Base-by-base conservation (phyloP, 2,888 invertebrate species). In the Bhutanitis thaidina region DNA sequence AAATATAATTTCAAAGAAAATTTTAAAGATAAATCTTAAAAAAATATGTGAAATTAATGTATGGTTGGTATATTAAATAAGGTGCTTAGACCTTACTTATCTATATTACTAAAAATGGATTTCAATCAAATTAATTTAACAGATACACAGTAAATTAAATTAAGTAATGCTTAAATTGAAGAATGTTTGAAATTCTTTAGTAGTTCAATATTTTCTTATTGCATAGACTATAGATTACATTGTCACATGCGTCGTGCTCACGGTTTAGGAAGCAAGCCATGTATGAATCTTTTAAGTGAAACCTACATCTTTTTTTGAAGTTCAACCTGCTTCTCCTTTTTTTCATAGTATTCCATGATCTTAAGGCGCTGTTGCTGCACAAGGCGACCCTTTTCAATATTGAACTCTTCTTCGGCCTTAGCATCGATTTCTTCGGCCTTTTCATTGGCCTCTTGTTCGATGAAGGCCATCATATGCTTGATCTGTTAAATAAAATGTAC, bases 401-500 rank as follows among this genome's bases (percentile, higher is more conserved):
- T 99, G 90, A 99, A 99, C 90, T 99, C 99, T 90, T 99, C 99
- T 80, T 99, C 99, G 41, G 99, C 99, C 92, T 99, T 99, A 43
- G 99, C 98, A 93, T 99, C 99, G 82, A 99, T 99, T 93, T 99
- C 99, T 90, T 99, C 99, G 45, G 98, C 99, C 90, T 99, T 99
- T 92, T 99, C 99, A 92, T 98, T 99, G 87, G 99, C 99, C 91
- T 99, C 99, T 93, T 99, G 99, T 91, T 99, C 99, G 90, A 99
- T 99, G 93, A 99, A 99, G 90, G 98, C 98, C 97, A 99, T 99
- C 99, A 99, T 99, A 88, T 99, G 99, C 91, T 98, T 98, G 90
- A 99, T 99, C 98, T 99, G 84, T 41, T 29, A 52, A 57, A 49
- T 38, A 50, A 49, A 43, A 16, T 43, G 13, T 16, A 27, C 20